Evolutionary conservation across 2,113 vertebrate species (phyloP).

Genomic region (Xyrauchen texanus): DNA sequence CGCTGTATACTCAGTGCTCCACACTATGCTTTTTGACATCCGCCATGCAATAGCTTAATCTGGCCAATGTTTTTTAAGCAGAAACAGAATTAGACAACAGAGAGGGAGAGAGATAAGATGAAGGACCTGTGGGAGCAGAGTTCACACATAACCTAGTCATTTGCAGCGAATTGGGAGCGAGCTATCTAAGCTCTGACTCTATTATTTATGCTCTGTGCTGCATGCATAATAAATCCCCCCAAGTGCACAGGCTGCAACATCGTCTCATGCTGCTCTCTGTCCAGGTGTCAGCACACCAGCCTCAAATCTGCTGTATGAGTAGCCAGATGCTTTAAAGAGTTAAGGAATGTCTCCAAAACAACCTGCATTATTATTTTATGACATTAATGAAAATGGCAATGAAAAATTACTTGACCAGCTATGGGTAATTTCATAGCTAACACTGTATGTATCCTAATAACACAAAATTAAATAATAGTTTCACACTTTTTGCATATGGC

Average conservation of each 20-base stretch:
- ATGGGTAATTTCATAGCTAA: too few relatives aligned
- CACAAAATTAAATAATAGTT: too few relatives aligned
- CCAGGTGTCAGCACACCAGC: conserved; percentile 1
- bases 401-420: too few relatives aligned
- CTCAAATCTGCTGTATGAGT: neutral
- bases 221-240: conserved; percentile 43
- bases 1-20: neutral
- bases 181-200: conserved; percentile 33
- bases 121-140: conserved; percentile 25
- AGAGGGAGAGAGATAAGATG: conserved; percentile 23
- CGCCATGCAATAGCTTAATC: neutral
- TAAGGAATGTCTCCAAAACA: neutral
- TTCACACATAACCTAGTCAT: conserved; percentile 20
- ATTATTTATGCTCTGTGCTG: conserved; percentile 39
- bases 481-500: too few relatives aligned
- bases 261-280: neutral
- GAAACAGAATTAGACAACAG: conserved; percentile 31
- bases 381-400: too few relatives aligned
- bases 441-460: too few relatives aligned
- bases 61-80: conserved; percentile 3
- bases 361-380: neutral
- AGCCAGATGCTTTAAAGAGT: neutral
- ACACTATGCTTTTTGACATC: neutral
- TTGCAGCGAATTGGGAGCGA: conserved; percentile 4
- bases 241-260: neutral